Evolutionary conservation across 2,888 invertebrate genomes (phyloP).

Genomic region (Drosophila anomalata): DNA sequence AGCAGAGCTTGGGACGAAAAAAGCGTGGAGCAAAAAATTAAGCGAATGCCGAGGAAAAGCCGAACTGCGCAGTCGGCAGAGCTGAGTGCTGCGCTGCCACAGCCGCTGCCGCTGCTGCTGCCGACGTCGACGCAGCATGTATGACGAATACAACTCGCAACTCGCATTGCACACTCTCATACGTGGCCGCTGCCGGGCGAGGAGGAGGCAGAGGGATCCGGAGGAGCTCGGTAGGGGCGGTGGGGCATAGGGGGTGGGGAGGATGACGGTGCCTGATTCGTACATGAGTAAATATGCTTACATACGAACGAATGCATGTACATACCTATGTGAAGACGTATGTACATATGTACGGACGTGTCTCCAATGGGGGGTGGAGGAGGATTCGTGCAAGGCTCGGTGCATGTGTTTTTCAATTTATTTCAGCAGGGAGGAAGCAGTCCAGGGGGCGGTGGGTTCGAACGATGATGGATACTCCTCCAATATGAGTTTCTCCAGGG

Average conservation of each 20-base stretch:
- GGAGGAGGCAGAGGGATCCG: conserved; percentile 7
- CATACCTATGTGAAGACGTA: conserved; percentile 10
- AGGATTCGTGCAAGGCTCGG: conserved; percentile 8
- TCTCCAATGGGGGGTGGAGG: conserved; percentile 4
- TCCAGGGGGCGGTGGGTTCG: background rate
- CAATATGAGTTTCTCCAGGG: background rate
- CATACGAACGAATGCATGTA: conserved; percentile 22
- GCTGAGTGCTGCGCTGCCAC: conserved; percentile 7
- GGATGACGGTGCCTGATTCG: conserved; percentile 67
- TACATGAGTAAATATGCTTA: conserved; percentile 49
- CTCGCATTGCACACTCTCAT: conserved; percentile 73
- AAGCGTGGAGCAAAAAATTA: conserved; percentile 39
- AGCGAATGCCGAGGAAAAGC: conserved; percentile 53
- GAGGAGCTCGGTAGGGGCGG: conserved; percentile 1
- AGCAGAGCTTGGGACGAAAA: conserved; percentile 56
- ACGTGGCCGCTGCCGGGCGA: conserved; percentile 49
- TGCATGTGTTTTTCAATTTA: conserved; percentile 53
- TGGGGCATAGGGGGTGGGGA: conserved; percentile 5
- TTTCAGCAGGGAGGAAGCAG: background rate
- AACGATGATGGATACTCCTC: background rate
- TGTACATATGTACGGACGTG: conserved; percentile 9
- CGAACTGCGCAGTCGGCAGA: conserved; percentile 34
- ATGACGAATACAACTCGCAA: conserved; percentile 69
- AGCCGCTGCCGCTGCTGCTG: conserved; percentile 15
- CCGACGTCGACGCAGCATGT: conserved; percentile 54